These are phyloP conservation scores for Drosophila peninsularis DNA, from an alignment of 2,888 invertebrate genomes.

Conservation along the genomic window DNA sequence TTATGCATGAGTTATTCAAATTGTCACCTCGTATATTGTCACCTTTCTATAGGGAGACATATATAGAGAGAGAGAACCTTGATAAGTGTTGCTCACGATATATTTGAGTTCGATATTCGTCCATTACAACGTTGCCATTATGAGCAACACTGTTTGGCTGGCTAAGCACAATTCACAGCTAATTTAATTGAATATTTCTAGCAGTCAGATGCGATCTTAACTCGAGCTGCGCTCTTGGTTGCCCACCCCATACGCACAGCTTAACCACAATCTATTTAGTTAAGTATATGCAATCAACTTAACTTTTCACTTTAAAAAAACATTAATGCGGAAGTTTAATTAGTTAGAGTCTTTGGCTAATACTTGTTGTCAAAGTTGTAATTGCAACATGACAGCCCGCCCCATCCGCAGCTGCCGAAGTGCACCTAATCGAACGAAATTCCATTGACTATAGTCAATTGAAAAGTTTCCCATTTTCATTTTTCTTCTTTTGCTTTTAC, in stretches of 20 bases:
- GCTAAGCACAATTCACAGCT: too few relatives aligned
- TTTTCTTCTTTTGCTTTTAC: slow-evolving; percentile 15
- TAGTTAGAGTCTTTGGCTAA: slow-evolving; percentile 1
- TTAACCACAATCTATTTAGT: neutral
- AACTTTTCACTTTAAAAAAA: neutral
- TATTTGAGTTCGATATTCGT: neutral
- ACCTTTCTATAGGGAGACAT: too few relatives aligned
- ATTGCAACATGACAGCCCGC: slow-evolving; percentile 20
- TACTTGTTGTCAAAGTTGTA: slow-evolving; percentile 26
- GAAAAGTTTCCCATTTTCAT: slow-evolving; percentile 20
- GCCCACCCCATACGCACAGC: neutral
- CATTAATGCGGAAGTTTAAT: neutral
- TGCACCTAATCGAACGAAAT: slow-evolving; percentile 14
- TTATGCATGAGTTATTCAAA: too few relatives aligned
- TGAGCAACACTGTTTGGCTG: too few relatives aligned
- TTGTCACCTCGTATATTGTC: too few relatives aligned
- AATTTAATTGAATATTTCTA: neutral
- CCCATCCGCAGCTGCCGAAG: neutral
- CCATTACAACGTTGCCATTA: too few relatives aligned
- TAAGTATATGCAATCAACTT: neutral
- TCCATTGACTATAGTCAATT: slow-evolving; percentile 15
- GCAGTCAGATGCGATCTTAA: neutral
- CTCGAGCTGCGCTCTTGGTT: neutral
- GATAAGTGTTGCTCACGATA: too few relatives aligned
- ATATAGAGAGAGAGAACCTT: too few relatives aligned